phyloP scores from a whole-genome alignment of 2,888 invertebrate genomes.

The Hypsopygia costalis region DNA sequence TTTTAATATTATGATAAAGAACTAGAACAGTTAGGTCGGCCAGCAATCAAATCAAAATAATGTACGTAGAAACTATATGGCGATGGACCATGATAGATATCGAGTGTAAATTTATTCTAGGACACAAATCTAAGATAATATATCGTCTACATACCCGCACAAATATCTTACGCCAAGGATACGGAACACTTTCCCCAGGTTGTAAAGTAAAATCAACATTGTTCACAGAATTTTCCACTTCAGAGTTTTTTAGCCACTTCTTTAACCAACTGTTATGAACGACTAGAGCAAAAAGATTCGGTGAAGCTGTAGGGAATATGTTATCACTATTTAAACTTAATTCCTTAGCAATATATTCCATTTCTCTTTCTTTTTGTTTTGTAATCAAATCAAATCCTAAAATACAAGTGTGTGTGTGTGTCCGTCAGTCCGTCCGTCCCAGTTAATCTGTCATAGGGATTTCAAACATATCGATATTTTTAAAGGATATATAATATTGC shows the following conservation, averaged over 20 bases:
- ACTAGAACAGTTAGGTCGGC: too few species aligned
- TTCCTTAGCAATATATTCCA: slow-evolving; percentile 86
- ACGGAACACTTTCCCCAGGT: slow-evolving; percentile 76
- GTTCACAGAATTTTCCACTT: slow-evolving; percentile 60
- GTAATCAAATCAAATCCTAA: slow-evolving; percentile 27
- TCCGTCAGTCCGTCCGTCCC: too few species aligned
- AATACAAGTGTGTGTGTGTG: too few species aligned
- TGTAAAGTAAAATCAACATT: slow-evolving; percentile 63
- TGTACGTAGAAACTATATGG: too few species aligned
- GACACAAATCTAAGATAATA: too few species aligned
- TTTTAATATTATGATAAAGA: too few species aligned
- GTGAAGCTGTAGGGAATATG: slow-evolving; percentile 76
- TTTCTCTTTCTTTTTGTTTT: slow-evolving; percentile 71
- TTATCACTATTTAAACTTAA: slow-evolving; percentile 86
- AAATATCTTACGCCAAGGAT: slow-evolving; percentile 81
- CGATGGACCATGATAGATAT: too few species aligned
- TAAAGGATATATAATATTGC: too few species aligned
- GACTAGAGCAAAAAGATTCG: slow-evolving; percentile 82
- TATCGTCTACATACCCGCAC: slow-evolving; percentile 51
- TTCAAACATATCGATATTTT: too few species aligned
- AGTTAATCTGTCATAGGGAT: too few species aligned
- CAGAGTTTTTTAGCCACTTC: slow-evolving; percentile 76
- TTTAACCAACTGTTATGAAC: slow-evolving; percentile 86
- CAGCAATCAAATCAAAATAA: too few species aligned
- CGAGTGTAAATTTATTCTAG: too few species aligned